Evolutionary conservation across 2,888 invertebrate species (phyloP), one percentile per base, ranked within the genome.

Genomic region (Pseudococcus longispinus): DNA sequence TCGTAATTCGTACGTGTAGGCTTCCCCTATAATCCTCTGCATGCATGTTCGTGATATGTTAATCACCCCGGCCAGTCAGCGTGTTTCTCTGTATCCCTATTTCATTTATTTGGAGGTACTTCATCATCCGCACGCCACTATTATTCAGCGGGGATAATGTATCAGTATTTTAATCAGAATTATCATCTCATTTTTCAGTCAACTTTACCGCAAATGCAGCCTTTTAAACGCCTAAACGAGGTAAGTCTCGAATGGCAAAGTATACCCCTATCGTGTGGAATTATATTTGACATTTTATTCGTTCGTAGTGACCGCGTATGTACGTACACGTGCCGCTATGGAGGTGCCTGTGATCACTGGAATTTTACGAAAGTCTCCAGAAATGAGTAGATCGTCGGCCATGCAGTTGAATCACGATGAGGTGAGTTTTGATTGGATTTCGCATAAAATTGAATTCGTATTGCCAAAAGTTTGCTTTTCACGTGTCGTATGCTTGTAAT

Each of bases 81-180:
- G 83, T 32, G n/a, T 32, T n/a, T 1, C 74, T 8, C 55, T 37
- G 23, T 51, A 51, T 83, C 8, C 51, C 51, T 51, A 51, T 51
- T n/a, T 84, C 60, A 84, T 84, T 84, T 84, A 26, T 55, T 60
- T 29, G 32, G 13, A 29, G 26, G 55, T 84, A 84, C 46, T 84
- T 60, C 26, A 60, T 84, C 60, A 55, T 74, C 37, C 37, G 51
- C 84, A 84, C 84, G 84, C 84, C 84, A 84, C 32, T 32, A 60
- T 55, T 84, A 84, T 84, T 84, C 84, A 37, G 46, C 18, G 18
- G 84, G 84, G 84, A 84, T 51, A 37, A 74, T 74, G 20, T 84
- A 46, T 83, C 46, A 11, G 83, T 83, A 83, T 37, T 51, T 20
- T 84, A 60, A 84, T 84, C 84, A 84, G 29, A 84, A 84, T 84